Evolutionary conservation across 2,888 invertebrate genomes (phyloP), one percentile per base, ranked within the genome.

Genomic region (Habrosyne pyritoides): DNA sequence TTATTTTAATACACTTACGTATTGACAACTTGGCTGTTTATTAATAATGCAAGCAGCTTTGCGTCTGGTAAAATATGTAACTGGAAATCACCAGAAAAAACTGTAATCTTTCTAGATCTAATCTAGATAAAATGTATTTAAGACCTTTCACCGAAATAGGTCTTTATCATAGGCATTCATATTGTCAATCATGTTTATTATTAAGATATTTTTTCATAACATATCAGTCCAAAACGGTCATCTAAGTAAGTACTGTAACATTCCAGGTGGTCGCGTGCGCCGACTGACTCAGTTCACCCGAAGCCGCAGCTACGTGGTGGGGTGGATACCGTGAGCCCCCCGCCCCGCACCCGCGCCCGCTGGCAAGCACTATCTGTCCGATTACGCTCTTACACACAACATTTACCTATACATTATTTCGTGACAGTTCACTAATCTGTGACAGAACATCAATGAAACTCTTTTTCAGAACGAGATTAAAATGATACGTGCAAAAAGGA

Each of bases 231-330:
- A 3, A 4, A n/a, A 33, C 33, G 6, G 2, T 28, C 12, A 47
- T 47, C 12, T n/a, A 6, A 10, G 5, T 52, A 22, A 6, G 1
- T 24, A 26, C 12, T 22, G 2, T 7, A n/a, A 14, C 53, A 4
- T 78, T 81, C 68, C 93, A 94, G 86, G 94, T 94, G 96, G 94
- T 86, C 97, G 97, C 83, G 93, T 95, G 87, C 95, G 95, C 81
- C 96, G 97, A 85, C 93, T 95, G 94, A 96, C 96, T 86, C 95
- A 95, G 89, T 95, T 95, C 93, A 94, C 95, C 70, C 92, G 92
- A 83, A 91, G 92, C 81, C 95, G 96, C 88, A 97, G 97, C 90
- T 96, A 96, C 91, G 95, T 96, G 83, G 96, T 96, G 87, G 97
- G 97, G 80, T 95, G 94, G 90, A 87, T 93, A 76, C 93, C 88